These are phyloP conservation scores for Panulirus ornatus DNA, from an alignment of 1,140 invertebrate species.

Conservation along the genomic window DNA sequence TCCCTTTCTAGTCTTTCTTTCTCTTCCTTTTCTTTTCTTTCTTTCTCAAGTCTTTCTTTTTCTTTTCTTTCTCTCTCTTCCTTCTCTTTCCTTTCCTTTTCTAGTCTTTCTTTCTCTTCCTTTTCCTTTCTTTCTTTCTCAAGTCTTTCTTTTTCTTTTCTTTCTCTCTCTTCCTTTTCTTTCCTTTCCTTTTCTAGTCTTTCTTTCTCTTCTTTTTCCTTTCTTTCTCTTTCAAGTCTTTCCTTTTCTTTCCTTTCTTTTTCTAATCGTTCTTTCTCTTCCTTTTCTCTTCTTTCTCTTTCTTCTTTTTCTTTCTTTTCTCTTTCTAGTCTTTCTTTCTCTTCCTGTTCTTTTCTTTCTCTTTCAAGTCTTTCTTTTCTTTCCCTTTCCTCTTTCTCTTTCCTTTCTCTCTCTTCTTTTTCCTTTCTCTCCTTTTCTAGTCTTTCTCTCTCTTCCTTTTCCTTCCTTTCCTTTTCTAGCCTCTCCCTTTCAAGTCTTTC, in stretches of 20 bases:
- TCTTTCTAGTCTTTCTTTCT: background rate
- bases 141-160: background rate
- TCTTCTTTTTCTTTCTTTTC: background rate
- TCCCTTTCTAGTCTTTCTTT: background rate
- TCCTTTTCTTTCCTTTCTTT: background rate
- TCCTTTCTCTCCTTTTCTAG: background rate
- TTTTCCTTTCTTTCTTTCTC: background rate
- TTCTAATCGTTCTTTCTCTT: background rate
- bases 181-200: background rate
- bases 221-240: background rate
- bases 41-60: background rate
- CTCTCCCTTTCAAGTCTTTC: background rate
- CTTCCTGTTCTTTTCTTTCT: background rate
- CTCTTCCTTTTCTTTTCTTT: background rate
- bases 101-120: background rate
- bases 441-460: background rate
- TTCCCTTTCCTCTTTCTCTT: background rate
- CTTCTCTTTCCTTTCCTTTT: background rate
- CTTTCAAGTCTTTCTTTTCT: background rate
- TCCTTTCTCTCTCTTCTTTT: background rate
- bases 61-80: background rate
- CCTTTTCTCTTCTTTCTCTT: background rate
- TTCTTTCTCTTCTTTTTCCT: background rate
- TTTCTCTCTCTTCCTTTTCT: background rate
- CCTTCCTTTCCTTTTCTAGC: background rate